Base-by-base conservation (phyloP, 35 echinoderm and acorn worm genomes). In the Heliocidaris erythrogramma region DNA sequence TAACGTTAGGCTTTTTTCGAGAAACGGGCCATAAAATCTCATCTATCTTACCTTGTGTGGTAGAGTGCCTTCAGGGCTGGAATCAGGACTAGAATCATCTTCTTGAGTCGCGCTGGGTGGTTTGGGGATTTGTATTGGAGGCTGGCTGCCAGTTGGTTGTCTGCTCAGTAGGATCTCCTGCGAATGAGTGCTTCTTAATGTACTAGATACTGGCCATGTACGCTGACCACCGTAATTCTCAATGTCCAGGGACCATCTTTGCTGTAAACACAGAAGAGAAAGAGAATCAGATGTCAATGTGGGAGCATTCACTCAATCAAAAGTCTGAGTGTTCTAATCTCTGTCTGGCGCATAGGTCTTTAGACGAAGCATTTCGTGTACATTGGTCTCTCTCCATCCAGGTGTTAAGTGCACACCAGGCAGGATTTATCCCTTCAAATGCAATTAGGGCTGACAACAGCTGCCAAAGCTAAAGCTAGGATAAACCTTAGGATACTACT, bases 151-250 rank as follows among this genome's bases (percentile, higher is more conserved):
- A 5, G 94, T 50, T 30, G 94, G 92, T n/a, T 98, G 95, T n/a
- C 96, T 16, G 27, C 93, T 96, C 24, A 98, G 85, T 93, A 97
- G 93, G 2, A 98, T 95, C 95, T 98, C 97, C 50, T 98, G 97
- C 9, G 97, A 98, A 85, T 96, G 95, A 4, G 95, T 96, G 53
- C 95, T 96, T 10, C 95, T 93, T 18, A 96, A 47, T 9, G 95
- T 96, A 29, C 94, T 90, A 21, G 86, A 48, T 5, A 50, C 91
- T 5, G 91, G 47, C 91, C 91, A 92, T 18, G 91, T 30, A 5
- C 50, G 48, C 49, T 92, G 91, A 5, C 48, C 50, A 14, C 48
- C 30, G 47, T 92, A 92, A 48, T 49, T 92, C 27, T 78, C 93
- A 11, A 94, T 11, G 65, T 94, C 93, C 17, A 94, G 32, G 11